Conservation (phyloP, 2,113 vertebrate species). For the Gasterosteus aculeatus region DNA sequence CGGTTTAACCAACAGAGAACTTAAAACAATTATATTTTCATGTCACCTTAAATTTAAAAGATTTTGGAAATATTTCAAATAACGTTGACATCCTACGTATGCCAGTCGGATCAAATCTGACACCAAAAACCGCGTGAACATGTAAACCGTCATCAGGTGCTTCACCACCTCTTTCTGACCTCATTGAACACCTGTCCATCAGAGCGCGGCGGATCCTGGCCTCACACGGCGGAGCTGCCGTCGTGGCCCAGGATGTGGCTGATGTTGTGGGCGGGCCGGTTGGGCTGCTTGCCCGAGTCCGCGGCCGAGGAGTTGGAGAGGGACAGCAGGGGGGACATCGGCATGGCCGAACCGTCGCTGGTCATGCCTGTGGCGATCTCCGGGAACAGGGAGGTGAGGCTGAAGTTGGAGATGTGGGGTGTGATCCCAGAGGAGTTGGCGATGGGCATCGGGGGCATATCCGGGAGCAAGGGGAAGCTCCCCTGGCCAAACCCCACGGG, state of each 20-base stretch:
- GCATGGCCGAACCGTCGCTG: slow-evolving; percentile 91
- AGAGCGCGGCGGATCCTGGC: neutral
- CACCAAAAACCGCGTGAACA: slow-evolving; percentile 29
- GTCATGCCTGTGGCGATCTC: slow-evolving; percentile 97
- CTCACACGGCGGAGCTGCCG: slow-evolving; percentile 94
- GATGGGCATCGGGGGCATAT: slow-evolving; percentile 96
- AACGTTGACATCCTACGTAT: slow-evolving; percentile 31
- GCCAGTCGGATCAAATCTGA: slow-evolving; percentile 12
- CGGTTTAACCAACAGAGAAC: slow-evolving; percentile 50
- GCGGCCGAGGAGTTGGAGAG: slow-evolving; percentile 92
- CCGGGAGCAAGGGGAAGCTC: slow-evolving; percentile 93
- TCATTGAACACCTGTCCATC: slow-evolving; percentile 18
- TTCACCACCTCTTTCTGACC: slow-evolving; percentile 13
- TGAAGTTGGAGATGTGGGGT: slow-evolving; percentile 96
- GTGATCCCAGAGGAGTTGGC: slow-evolving; percentile 88
- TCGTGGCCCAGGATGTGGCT: slow-evolving; percentile 99
- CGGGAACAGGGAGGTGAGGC: slow-evolving; percentile 95
- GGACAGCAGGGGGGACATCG: slow-evolving; percentile 95
- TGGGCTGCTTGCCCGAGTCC: slow-evolving; percentile 95
- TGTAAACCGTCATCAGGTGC: slow-evolving; percentile 39
- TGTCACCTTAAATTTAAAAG: slow-evolving; percentile 23
- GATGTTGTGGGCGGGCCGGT: slow-evolving; percentile 98
- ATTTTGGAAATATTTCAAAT: slow-evolving; percentile 38
- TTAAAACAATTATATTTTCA: slow-evolving; percentile 6
- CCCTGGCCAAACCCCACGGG: slow-evolving; percentile 96